Evolutionary conservation across 1,140 invertebrate species (phyloP).

Genomic region (Pseudomyrmex dendroicus): DNA sequence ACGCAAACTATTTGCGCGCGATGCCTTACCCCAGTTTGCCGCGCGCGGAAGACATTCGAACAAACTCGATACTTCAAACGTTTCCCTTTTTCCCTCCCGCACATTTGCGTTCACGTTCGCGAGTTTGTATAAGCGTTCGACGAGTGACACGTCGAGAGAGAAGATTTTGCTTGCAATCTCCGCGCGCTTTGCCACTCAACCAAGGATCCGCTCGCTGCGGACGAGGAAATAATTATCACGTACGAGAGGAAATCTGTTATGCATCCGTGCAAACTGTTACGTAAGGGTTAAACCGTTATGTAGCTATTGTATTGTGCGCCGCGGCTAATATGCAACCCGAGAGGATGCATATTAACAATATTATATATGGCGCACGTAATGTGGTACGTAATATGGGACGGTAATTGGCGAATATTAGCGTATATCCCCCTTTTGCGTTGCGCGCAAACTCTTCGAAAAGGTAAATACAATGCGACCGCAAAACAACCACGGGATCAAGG

Average conservation of each 20-base stretch:
- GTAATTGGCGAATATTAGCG: slow-evolving; percentile 19
- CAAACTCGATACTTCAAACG: neutral
- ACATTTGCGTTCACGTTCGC: neutral
- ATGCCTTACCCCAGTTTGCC: too few species aligned
- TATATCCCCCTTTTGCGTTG: neutral
- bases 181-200: slow-evolving; percentile 2
- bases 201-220: slow-evolving; percentile 22
- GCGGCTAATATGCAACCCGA: slow-evolving; percentile 16
- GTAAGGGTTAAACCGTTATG: slow-evolving; percentile 46
- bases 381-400: neutral
- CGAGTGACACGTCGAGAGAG: neutral
- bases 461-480: neutral
- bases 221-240: slow-evolving; percentile 46
- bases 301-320: slow-evolving; percentile 32
- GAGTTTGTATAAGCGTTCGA: neutral
- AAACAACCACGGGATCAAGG: neutral
- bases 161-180: neutral
- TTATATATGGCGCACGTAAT: slow-evolving; percentile 13
- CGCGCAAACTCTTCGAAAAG: neutral
- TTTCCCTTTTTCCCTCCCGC: neutral
- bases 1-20: too few species aligned
- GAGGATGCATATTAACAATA: slow-evolving; percentile 40
- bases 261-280: slow-evolving; percentile 39
- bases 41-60: too few species aligned
- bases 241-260: slow-evolving; percentile 25